Percentiles rank a stretch among this genome's conserved stretches.
phyloP scores from a whole-genome alignment of 92 coral and sea anemone genomes.

The Ricordea florida region DNA sequence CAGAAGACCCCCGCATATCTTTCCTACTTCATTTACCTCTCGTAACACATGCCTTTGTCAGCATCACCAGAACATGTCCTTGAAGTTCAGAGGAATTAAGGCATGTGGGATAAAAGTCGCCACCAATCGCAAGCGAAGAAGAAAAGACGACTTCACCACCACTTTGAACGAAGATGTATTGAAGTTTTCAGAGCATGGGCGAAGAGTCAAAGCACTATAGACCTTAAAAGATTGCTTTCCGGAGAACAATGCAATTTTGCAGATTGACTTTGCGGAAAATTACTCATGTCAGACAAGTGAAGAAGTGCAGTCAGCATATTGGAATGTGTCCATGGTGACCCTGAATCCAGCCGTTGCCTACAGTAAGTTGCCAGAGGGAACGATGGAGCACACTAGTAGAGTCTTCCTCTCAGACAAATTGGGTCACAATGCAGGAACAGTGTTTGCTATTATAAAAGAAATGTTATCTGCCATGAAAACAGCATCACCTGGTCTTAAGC shows the following conservation, averaged over 20 bases:
- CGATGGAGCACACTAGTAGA: constrained; percentile 1
- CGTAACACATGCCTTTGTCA: constrained; percentile 53
- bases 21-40: constrained; percentile 28
- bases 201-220: too few species aligned
- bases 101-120: too few species aligned
- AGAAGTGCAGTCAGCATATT: constrained; percentile 37
- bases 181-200: too few species aligned
- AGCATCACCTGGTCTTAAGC: not conserved
- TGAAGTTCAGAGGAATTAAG: too few species aligned
- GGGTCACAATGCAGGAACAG: too few species aligned
- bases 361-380: not conserved
- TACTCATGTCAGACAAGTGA: constrained; percentile 28
- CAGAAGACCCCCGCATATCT: constrained; percentile 34
- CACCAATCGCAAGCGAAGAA: too few species aligned
- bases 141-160: too few species aligned
- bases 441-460: too few species aligned
- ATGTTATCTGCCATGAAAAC: too few species aligned
- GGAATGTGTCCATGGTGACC: constrained; percentile 48
- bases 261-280: constrained; percentile 55
- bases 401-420: constrained; percentile 23
- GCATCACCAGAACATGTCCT: too few species aligned
- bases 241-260: constrained; percentile 3
- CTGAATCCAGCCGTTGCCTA: constrained; percentile 42
- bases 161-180: too few species aligned
- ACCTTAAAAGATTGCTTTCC: constrained; percentile 23